A percentile compares a stretch with the other conserved stretches of the same genome.
Conservation (phyloP, 2,113 vertebrate species). For the human (Homo sapiens) region DNA sequence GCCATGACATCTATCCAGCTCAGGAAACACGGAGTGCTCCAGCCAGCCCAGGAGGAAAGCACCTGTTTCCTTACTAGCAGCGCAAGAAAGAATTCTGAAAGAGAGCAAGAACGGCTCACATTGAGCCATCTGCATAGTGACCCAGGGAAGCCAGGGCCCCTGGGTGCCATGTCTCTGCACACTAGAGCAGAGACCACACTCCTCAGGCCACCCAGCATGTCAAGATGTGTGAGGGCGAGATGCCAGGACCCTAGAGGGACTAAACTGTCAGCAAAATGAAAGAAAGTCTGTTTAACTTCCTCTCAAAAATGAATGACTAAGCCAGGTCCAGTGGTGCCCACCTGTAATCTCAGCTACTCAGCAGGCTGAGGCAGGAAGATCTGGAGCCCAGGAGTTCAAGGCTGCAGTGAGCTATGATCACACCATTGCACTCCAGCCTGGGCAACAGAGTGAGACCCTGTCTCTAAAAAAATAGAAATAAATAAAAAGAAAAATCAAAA, state of each 20-base stretch:
- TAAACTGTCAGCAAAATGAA: background rate
- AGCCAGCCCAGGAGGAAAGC: background rate
- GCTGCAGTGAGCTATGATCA: background rate
- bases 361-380: background rate
- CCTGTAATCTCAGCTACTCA: background rate
- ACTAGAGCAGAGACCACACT: background rate
- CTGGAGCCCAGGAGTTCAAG: background rate
- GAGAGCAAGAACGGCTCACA: background rate
- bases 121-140: background rate
- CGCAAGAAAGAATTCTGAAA: slow-evolving; percentile 29
- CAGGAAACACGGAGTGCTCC: background rate
- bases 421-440: background rate
- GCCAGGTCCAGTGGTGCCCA: background rate
- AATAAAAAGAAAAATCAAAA: slow-evolving; percentile 25
- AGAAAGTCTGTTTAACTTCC: slow-evolving; percentile 32
- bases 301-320: background rate
- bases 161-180: background rate
- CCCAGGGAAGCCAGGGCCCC: background rate
- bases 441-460: background rate
- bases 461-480: background rate
- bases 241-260: background rate
- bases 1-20: background rate
- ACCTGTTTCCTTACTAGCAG: background rate
- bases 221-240: accelerated
- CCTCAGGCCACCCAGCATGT: background rate